Evolutionary conservation across 2,797 vertebrate genomes (phyloP).

Genomic region (Semotilus atromaculatus): DNA sequence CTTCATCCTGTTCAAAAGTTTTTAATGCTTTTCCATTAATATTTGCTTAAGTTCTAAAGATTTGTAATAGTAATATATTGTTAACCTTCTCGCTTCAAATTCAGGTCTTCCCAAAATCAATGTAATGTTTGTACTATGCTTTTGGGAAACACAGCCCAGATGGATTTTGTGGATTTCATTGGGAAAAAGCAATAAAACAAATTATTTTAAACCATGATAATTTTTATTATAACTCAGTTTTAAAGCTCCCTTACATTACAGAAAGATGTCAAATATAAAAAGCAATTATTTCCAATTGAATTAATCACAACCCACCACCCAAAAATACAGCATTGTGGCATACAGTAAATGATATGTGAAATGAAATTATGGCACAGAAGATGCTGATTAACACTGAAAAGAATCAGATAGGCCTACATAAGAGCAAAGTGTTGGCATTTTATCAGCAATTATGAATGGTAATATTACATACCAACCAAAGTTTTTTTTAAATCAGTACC

Average conservation of each 20-base stretch:
- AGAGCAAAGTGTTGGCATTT: neutral
- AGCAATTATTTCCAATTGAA: neutral
- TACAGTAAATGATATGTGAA: slow-evolving; percentile 20
- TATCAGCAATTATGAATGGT: neutral
- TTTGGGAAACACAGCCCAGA: neutral
- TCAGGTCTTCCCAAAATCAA: neutral
- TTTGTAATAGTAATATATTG: neutral
- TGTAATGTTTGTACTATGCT: neutral
- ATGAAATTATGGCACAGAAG: slow-evolving; percentile 43
- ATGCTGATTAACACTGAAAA: neutral
- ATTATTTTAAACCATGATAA: neutral
- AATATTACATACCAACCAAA: neutral
- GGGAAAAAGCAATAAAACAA: neutral
- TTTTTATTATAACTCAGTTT: slow-evolving; percentile 44
- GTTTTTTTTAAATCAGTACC: neutral
- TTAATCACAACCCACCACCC: slow-evolving; percentile 18
- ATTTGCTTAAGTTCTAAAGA: neutral
- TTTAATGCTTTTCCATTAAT: neutral
- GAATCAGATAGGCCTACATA: neutral
- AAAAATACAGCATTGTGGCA: slow-evolving; percentile 33
- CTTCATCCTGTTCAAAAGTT: too few relatives aligned
- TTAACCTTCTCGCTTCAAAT: neutral
- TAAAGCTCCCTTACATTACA: slow-evolving; percentile 9
- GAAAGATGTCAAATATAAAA: slow-evolving; percentile 19
- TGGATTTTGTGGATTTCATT: neutral